A percentile compares a stretch with the other conserved stretches of the same genome.
These are phyloP conservation scores for Trachelipus rathkii DNA, from an alignment of 1,140 invertebrate species.

Conservation along the genomic window DNA sequence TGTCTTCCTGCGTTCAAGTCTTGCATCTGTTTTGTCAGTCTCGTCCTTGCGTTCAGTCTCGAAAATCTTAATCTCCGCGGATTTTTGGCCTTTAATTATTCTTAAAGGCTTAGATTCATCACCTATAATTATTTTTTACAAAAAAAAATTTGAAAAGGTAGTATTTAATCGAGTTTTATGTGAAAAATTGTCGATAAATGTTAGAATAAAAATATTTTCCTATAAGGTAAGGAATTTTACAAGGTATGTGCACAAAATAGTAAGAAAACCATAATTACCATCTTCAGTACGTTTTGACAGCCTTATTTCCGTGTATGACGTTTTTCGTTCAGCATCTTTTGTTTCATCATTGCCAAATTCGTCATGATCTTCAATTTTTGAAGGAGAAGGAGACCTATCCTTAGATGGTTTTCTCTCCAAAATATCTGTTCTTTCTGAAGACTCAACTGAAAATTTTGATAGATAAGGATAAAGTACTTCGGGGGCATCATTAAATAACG, in stretches of 20 bases:
- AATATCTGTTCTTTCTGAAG: slow-evolving; percentile 27
- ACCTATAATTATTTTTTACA: slow-evolving; percentile 1
- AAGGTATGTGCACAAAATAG: slow-evolving; percentile 14
- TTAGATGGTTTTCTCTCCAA: background rate
- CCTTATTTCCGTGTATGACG: slow-evolving; percentile 43
- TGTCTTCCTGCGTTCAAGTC: background rate
- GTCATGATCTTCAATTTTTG: background rate
- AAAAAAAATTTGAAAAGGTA: too few species aligned
- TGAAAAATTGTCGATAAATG: too few species aligned
- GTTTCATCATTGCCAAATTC: background rate
- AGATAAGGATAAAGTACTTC: too few species aligned
- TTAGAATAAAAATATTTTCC: too few species aligned
- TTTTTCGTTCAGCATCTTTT: slow-evolving; percentile 27
- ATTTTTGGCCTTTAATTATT: slow-evolving; percentile 2
- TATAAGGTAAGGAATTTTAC: background rate
- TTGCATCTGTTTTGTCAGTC: background rate
- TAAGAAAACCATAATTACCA: slow-evolving; percentile 14
- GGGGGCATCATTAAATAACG: too few species aligned
- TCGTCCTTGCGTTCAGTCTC: background rate
- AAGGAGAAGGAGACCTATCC: background rate
- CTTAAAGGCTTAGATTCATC: slow-evolving; percentile 12
- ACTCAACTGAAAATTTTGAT: background rate
- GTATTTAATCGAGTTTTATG: too few species aligned
- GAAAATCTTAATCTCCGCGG: background rate
- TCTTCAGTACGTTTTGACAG: slow-evolving; percentile 31